A percentile compares a stretch with the other conserved stretches of the same genome.
Evolutionary conservation across 1,140 invertebrate species (phyloP).

Genomic region (Ganaspis sp.): DNA sequence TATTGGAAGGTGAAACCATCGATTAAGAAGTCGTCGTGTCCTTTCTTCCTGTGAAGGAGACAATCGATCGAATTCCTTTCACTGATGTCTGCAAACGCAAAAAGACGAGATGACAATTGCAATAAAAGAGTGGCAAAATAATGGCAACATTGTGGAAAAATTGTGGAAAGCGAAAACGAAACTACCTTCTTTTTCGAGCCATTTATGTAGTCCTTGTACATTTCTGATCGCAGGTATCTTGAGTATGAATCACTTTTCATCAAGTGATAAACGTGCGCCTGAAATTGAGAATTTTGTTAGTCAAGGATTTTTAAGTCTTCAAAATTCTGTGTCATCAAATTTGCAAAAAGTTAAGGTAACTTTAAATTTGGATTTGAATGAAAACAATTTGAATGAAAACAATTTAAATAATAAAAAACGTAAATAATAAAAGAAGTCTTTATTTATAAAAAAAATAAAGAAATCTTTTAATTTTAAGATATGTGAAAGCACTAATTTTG

Average conservation of each 20-base stretch:
- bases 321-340: too few relatives aligned
- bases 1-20: neutral
- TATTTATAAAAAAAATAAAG: too few relatives aligned
- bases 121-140: neutral
- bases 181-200: constrained; percentile 96
- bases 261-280: constrained; percentile 99
- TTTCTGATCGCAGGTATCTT: constrained; percentile 97
- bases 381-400: too few relatives aligned
- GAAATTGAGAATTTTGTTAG: constrained; percentile 58
- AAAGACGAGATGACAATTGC: neutral
- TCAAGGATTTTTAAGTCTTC: too few relatives aligned
- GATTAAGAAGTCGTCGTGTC: constrained; percentile 78
- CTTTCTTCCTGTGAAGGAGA: constrained; percentile 87
- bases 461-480: too few relatives aligned
- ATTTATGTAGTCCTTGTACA: constrained; percentile 98
- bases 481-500: too few relatives aligned
- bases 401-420: too few relatives aligned
- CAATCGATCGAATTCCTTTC: constrained; percentile 90
- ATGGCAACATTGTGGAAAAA: too few relatives aligned
- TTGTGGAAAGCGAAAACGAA: neutral
- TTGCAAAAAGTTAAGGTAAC: too few relatives aligned
- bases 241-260: constrained; percentile 99
- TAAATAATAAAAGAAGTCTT: too few relatives aligned
- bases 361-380: too few relatives aligned
- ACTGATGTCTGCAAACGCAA: constrained; percentile 86